Evolutionary conservation across 2,888 invertebrate species (phyloP).

Genomic region (Ectobius pallidus): DNA sequence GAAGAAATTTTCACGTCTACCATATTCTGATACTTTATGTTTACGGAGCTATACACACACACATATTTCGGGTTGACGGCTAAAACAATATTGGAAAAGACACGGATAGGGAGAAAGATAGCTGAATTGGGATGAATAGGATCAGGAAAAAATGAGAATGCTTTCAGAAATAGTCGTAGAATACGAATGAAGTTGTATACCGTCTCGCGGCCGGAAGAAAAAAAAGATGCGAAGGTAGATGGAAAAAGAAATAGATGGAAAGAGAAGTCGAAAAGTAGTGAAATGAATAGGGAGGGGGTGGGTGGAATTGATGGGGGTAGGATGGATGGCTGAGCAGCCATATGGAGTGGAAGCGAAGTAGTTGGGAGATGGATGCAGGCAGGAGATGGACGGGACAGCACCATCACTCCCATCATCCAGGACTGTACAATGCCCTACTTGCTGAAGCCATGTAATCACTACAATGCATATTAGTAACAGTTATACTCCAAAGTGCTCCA

Average conservation of each 20-base stretch:
- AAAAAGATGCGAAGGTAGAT: not conserved
- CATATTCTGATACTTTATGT: not conserved
- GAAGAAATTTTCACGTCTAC: not conserved
- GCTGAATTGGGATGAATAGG: not conserved
- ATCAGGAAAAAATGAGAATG: not conserved
- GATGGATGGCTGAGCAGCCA: not conserved
- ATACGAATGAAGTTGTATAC: not conserved
- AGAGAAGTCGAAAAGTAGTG: not conserved
- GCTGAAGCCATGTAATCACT: too few relatives aligned
- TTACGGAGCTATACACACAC: not conserved
- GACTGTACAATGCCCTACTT: too few relatives aligned
- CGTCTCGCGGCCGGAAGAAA: too few relatives aligned
- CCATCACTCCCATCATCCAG: not conserved
- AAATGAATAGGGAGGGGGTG: not conserved
- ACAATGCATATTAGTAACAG: too few relatives aligned
- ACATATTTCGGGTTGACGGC: not conserved
- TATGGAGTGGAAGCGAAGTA: not conserved
- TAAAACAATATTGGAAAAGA: not conserved
- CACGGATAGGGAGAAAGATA: not conserved
- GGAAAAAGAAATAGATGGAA: constrained; percentile 3
- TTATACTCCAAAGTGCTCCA: too few relatives aligned
- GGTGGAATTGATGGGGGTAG: not conserved
- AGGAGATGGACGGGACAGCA: not conserved
- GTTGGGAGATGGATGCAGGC: not conserved
- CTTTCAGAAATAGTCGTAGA: not conserved